Conservation (phyloP, 2,797 vertebrate genomes). For the Centropyge bicolor region DNA sequence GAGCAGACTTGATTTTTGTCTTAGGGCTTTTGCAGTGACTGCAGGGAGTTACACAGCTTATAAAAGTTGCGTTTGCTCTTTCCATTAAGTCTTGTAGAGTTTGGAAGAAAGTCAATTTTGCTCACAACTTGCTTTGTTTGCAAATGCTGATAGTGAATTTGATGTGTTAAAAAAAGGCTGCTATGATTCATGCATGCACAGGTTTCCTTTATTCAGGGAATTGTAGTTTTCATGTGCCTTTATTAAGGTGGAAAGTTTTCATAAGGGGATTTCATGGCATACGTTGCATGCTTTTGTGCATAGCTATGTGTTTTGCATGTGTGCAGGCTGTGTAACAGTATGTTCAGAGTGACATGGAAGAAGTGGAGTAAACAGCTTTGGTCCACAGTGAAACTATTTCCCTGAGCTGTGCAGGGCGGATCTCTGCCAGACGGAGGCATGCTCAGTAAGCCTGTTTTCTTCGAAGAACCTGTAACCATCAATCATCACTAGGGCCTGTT, state of each 20-base stretch:
- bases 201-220: neutral
- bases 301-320: conserved; percentile 40
- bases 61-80: neutral
- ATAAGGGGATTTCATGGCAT: conserved; percentile 18
- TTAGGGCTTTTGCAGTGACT: conserved; percentile 31
- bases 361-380: conserved; percentile 64
- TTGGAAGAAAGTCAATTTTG: neutral
- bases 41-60: neutral
- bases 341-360: conserved; percentile 39
- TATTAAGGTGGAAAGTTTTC: neutral
- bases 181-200: conserved; percentile 8
- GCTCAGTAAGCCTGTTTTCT: conserved; percentile 87
- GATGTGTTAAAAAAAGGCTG: conserved; percentile 11
- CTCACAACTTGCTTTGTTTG: conserved; percentile 21
- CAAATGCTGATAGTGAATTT: conserved; percentile 14
- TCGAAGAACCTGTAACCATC: conserved; percentile 87
- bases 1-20: conserved; percentile 46
- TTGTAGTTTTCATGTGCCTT: neutral
- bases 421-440: conserved; percentile 74
- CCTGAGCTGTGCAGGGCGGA: conserved; percentile 62
- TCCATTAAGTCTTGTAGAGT: neutral
- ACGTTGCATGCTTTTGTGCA: conserved; percentile 30
- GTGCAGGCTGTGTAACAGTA: conserved; percentile 17
- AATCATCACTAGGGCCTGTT: conserved; percentile 83
- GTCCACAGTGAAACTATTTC: conserved; percentile 69